These are phyloP conservation scores for Acleris sparsana DNA, from an alignment of 2,888 invertebrate species.

Conservation along the genomic window DNA sequence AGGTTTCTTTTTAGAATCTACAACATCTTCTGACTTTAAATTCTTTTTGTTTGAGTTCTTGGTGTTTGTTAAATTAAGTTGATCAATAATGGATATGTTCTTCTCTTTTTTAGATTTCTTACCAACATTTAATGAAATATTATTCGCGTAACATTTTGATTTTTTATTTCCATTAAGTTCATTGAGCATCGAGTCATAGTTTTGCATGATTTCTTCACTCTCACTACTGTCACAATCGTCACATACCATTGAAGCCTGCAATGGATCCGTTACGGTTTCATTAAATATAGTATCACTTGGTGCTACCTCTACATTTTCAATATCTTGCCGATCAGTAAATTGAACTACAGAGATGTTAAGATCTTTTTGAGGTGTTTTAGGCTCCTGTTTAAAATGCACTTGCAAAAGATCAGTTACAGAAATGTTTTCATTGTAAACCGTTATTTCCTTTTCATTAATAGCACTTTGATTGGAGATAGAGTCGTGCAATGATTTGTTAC, in stretches of 20 bases:
- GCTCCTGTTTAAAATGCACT: constrained; percentile 60
- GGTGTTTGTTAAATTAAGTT: constrained; percentile 66
- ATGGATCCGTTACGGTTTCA: constrained; percentile 61
- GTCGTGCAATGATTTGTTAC: constrained; percentile 40
- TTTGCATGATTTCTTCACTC: constrained; percentile 66
- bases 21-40: constrained; percentile 31
- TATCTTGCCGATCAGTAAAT: constrained; percentile 52
- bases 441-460: constrained; percentile 67
- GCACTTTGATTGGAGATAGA: constrained; percentile 51
- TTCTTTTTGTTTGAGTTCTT: constrained; percentile 51
- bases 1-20: constrained; percentile 38
- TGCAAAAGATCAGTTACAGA: constrained; percentile 60
- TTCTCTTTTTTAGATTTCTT: constrained; percentile 55
- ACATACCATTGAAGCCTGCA: constrained; percentile 50
- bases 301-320: constrained; percentile 58
- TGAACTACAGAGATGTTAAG: constrained; percentile 55
- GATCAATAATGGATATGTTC: constrained; percentile 60
- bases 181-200: constrained; percentile 66
- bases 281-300: constrained; percentile 54
- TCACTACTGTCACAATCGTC: constrained; percentile 54
- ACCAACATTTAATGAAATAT: constrained; percentile 63
- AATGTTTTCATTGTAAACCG: constrained; percentile 49
- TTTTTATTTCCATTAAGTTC: constrained; percentile 57
- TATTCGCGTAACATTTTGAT: constrained; percentile 47
- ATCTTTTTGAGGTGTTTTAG: constrained; percentile 62